Conservation (phyloP, 2,113 vertebrate genomes). For the Trinectes maculatus region DNA sequence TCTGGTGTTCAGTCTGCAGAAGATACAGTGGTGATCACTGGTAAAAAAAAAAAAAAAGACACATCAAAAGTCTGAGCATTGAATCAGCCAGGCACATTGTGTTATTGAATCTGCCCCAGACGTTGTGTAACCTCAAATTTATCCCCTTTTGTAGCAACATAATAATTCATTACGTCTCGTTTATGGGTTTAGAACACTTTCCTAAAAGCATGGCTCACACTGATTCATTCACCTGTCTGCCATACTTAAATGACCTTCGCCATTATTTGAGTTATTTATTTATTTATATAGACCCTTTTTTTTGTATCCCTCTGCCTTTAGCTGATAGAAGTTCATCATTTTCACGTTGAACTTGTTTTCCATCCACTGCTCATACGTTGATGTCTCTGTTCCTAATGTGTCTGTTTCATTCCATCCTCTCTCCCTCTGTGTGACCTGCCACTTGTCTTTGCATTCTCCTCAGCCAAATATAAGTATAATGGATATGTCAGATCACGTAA, state of each 20-base stretch:
- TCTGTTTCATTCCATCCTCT: slow-evolving; percentile 72
- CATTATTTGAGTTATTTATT: slow-evolving; percentile 44
- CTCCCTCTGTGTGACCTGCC: slow-evolving; percentile 81
- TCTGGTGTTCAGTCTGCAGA: slow-evolving; percentile 36
- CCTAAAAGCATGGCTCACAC: slow-evolving; percentile 55
- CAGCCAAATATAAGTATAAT: slow-evolving; percentile 89
- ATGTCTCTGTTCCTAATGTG: slow-evolving; percentile 73
- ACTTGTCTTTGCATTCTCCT: slow-evolving; percentile 85
- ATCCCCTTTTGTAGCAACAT: background rate
- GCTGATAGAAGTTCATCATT: slow-evolving; percentile 38
- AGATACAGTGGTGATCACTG: slow-evolving; percentile 14
- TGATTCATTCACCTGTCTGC: slow-evolving; percentile 39
- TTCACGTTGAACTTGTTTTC: slow-evolving; percentile 34
- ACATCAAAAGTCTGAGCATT: background rate
- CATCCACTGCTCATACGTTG: slow-evolving; percentile 55
- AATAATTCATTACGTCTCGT: slow-evolving; percentile 41
- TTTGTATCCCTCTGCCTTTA: slow-evolving; percentile 44
- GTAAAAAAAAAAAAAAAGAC: too few species aligned
- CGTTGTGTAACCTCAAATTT: slow-evolving; percentile 13
- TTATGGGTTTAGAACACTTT: slow-evolving; percentile 36
- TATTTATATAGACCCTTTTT: slow-evolving; percentile 26
- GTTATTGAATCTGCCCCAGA: slow-evolving; percentile 13
- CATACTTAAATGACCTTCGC: slow-evolving; percentile 20
- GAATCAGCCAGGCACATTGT: background rate
- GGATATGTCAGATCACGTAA: slow-evolving; percentile 89